Evolutionary conservation across 2,888 invertebrate genomes (phyloP), one percentile per base, ranked within the genome.

Genomic region (Drosophila rubida): DNA sequence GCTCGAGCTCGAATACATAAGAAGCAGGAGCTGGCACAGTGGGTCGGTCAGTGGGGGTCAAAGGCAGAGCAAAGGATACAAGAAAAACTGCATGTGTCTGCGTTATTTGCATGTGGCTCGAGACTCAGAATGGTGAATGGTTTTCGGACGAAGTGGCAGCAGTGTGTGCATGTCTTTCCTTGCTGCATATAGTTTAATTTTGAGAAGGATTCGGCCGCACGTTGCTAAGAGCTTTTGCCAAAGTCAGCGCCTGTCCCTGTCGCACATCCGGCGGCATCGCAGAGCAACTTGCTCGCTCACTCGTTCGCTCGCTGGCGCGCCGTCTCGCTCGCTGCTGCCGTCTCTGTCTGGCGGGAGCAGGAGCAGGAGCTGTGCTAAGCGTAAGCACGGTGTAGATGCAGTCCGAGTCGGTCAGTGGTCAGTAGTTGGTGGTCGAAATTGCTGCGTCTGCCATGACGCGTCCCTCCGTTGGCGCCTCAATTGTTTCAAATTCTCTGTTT

Each of bases 71-170:
- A 70, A 71, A 75, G 79, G 79, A 81, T 81, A 81, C 74, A 66
- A 87, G 85, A 87, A 85, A 87, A 87, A 82, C 66, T 87, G 86
- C 80, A 85, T 87, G 80, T 87, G 87, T 85, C 83, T 82, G 87
- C 87, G 86, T 79, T 82, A 82, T 82, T 82, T 87, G 82, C 82
- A 82, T 82, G 86, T 81, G 82, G 85, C 87, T 85, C 69, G 32
- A 67, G 79, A 78, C 85, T 75, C 60, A 75, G 44, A 51, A 39
- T 53, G 39, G 51, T 53, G 51, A 41, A 53, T 19, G 51, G 66
- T 75, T 84, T 77, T 69, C 62, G 72, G 58, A 53, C 41, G 70
- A 37, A 45, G n/a, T 51, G 41, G 76, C 77, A 60, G 60, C 58
- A 44, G 63, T 62, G 59, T 37, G 50, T 75, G 74, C 70, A 80